Evolutionary conservation across 2,797 vertebrate species (phyloP), one percentile per base, ranked within the genome.

Genomic region (Brotula barbata): DNA sequence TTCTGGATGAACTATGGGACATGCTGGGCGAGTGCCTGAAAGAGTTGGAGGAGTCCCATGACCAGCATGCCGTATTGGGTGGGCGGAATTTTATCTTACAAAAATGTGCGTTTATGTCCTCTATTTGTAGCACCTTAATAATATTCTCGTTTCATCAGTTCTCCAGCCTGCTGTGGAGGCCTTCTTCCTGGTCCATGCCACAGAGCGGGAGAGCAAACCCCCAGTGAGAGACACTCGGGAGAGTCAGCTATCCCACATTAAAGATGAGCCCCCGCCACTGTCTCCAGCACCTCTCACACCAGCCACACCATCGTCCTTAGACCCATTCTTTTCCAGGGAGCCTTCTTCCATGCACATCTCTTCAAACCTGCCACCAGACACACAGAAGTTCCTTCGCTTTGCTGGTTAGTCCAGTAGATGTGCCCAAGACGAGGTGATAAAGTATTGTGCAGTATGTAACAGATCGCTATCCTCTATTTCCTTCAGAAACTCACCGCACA

Each of bases 11-110:
- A 76, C 86, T 98, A 1, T 98, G 96, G 96, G 94, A 96, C 83
- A 98, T 98, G 96, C 90, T 98, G 1, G 95, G 96, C 3, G 96
- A 98, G 85, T 98, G 96, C 75, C 89, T 98, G 61, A 98, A 98
- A 80, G 96, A 98, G 77, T 89, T 98, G 49, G 95, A 97, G 79
- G 96, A 98, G 80, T 98, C 95, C 1, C 95, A 98, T 73, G 96
- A 98, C 85, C 95, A 98, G 78, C 96, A 98, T 60, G 96, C 96
- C 0, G 96, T 98, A 34, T 84, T 98, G 70, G 96, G 96, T 97
- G 80, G 40, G 79, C 67, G 14, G 3, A 53, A 41, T 63, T 10
- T 36, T 4, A 14, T 12, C 34, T 4, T 10, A 36, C 13, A 7
- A 36, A 36, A 36, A n/a, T n/a, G n/a, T n/a, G n/a, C n/a, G n/a